Percentiles rank a stretch among this genome's conserved stretches.
phyloP scores from a whole-genome alignment of 64 coral and sea anemone species.

The Platygyra sinensis region DNA sequence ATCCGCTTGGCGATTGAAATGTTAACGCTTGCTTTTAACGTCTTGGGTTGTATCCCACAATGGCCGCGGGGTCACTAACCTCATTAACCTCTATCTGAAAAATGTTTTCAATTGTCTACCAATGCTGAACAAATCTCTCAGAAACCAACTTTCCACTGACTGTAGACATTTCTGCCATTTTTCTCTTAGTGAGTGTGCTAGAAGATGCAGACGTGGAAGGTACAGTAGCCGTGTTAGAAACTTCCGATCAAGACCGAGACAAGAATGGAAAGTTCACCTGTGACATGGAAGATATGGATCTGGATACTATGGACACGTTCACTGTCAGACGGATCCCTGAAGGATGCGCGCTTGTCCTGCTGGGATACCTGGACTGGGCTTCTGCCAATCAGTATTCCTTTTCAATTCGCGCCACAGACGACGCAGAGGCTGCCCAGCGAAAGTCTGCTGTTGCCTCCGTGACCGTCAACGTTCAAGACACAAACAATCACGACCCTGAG shows the following conservation, averaged over 20 bases:
- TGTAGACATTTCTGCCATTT: not conserved
- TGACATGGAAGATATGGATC: constrained; percentile 64
- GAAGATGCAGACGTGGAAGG: constrained; percentile 44
- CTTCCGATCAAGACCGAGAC: constrained; percentile 65
- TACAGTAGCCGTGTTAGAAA: constrained; percentile 33
- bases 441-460: constrained; percentile 39
- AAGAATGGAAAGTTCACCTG: constrained; percentile 56
- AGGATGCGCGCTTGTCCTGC: constrained; percentile 52
- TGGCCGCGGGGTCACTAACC: not conserved
- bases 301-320: constrained; percentile 70
- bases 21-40: too few relatives aligned
- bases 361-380: constrained; percentile 53
- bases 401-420: constrained; percentile 48
- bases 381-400: constrained; percentile 50
- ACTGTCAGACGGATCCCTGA: constrained; percentile 16
- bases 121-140: not conserved
- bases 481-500: constrained; percentile 64
- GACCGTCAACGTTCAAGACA: constrained; percentile 48
- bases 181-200: constrained; percentile 31
- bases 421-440: constrained; percentile 15
- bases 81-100: not conserved
- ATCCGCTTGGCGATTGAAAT: too few relatives aligned
- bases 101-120: not conserved
- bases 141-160: not conserved
- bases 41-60: too few relatives aligned